These are phyloP conservation scores for Myotis findleyi DNA, from an alignment of 2,797 vertebrate species.

Conservation along the genomic window DNA sequence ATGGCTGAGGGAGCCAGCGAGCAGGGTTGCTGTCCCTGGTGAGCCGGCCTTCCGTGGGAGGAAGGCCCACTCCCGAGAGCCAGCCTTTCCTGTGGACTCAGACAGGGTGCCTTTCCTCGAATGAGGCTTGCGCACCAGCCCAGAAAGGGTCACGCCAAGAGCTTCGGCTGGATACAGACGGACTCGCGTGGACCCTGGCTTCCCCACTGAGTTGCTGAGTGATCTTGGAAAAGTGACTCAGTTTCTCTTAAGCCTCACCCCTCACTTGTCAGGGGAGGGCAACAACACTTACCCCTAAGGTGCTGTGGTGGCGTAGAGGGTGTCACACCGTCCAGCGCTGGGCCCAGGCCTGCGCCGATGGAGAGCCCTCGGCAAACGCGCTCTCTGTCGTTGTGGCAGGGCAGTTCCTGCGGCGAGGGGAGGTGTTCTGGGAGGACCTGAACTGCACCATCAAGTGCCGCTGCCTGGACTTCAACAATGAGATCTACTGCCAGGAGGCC, in stretches of 20 bases:
- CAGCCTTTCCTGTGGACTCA: not conserved
- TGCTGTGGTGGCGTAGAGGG: not conserved
- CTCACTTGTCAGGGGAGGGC: not conserved
- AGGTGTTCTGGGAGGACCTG: constrained; percentile 96
- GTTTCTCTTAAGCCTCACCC: not conserved
- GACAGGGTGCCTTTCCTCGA: not conserved
- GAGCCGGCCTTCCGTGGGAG: not conserved
- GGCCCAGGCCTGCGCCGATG: not conserved
- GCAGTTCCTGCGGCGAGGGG: constrained; percentile 95
- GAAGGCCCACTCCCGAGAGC: not conserved
- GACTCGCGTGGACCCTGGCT: not conserved
- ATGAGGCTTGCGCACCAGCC: not conserved
- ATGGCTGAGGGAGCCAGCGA: not conserved
- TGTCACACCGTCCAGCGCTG: not conserved
- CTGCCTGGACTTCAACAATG: constrained; percentile 95
- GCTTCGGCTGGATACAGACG: not conserved
- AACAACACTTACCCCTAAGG: not conserved
- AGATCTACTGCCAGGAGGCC: constrained; percentile 94
- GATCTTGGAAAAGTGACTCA: not conserved
- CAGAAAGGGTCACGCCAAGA: not conserved
- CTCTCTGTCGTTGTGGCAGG: constrained; percentile 87
- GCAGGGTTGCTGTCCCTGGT: not conserved
- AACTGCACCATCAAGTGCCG: constrained; percentile 97
- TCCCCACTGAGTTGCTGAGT: not conserved
- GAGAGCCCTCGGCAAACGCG: constrained; percentile 9